Evolutionary conservation across 2,888 invertebrate genomes (phyloP).

Genomic region (Pyrrhosoma nymphula): DNA sequence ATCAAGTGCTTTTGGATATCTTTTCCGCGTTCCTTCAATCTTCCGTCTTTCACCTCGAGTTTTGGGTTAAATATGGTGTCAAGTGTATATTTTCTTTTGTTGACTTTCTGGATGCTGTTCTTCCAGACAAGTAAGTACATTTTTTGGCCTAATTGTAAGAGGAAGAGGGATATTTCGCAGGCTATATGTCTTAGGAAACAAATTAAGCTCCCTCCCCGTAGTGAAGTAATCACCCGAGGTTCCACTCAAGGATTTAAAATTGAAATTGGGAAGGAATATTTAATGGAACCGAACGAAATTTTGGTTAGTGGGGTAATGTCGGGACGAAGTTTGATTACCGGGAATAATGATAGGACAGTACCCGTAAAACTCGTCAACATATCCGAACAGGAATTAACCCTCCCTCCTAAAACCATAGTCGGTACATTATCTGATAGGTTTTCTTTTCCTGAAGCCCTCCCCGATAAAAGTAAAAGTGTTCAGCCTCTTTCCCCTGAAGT

Average conservation of each 20-base stretch:
- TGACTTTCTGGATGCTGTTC: neutral
- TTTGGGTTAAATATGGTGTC: neutral
- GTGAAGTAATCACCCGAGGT: neutral
- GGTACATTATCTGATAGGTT: neutral
- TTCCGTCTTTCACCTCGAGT: neutral
- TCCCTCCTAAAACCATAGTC: neutral
- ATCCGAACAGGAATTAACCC: neutral
- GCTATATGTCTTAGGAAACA: no score
- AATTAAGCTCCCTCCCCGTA: neutral
- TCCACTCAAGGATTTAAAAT: neutral
- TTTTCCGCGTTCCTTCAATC: neutral
- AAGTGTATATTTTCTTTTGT: neutral
- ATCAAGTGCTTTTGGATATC: neutral
- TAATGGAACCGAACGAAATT: no score
- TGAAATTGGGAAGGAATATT: conserved; percentile 1
- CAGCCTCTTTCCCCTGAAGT: no score
- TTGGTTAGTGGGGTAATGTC: no score
- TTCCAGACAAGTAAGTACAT: neutral
- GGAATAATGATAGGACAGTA: no score
- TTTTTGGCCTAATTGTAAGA: neutral
- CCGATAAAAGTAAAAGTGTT: no score
- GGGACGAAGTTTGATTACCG: no score
- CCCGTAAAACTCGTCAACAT: no score
- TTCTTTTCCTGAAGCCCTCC: neutral
- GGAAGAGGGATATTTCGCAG: neutral